These are phyloP conservation scores for Amia ocellicauda DNA, from an alignment of 2,113 vertebrate species.

Conservation along the genomic window DNA sequence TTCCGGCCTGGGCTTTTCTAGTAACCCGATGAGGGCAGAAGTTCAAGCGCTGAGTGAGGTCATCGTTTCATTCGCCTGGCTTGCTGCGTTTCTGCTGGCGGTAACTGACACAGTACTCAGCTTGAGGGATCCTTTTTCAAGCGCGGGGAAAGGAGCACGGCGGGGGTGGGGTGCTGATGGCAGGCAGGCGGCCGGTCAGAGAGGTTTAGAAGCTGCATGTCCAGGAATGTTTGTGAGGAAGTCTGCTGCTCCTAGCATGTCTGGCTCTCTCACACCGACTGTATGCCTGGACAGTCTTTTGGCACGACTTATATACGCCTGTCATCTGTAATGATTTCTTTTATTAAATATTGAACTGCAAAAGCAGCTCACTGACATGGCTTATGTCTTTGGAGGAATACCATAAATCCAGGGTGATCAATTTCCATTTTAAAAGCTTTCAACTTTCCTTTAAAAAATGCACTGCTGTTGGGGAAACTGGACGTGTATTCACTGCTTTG, in stretches of 20 bases:
- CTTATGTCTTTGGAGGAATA: neutral
- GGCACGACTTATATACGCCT: constrained; percentile 23
- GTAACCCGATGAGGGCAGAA: neutral
- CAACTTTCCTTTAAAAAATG: constrained; percentile 3
- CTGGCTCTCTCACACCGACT: constrained; percentile 7
- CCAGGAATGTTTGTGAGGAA: constrained; percentile 21
- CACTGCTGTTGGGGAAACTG: neutral
- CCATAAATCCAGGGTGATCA: constrained; percentile 12
- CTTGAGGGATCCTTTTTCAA: neutral
- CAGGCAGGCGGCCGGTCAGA: too few species aligned
- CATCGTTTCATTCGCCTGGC: neutral
- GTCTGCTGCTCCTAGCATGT: neutral
- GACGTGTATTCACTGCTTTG: neutral
- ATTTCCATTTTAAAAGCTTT: constrained; percentile 11
- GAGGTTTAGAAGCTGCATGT: neutral
- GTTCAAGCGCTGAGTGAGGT: neutral
- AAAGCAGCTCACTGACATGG: constrained; percentile 25
- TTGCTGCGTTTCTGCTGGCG: neutral
- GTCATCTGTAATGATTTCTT: constrained; percentile 23
- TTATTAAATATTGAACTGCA: constrained; percentile 33
- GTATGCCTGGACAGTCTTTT: constrained; percentile 15
- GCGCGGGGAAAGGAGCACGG: neutral
- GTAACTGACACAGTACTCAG: neutral
- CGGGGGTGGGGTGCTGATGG: too few species aligned
- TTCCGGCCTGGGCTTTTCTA: neutral